Base-by-base conservation (phyloP, 2,113 vertebrate genomes). In the Dissostichus mawsoni region DNA sequence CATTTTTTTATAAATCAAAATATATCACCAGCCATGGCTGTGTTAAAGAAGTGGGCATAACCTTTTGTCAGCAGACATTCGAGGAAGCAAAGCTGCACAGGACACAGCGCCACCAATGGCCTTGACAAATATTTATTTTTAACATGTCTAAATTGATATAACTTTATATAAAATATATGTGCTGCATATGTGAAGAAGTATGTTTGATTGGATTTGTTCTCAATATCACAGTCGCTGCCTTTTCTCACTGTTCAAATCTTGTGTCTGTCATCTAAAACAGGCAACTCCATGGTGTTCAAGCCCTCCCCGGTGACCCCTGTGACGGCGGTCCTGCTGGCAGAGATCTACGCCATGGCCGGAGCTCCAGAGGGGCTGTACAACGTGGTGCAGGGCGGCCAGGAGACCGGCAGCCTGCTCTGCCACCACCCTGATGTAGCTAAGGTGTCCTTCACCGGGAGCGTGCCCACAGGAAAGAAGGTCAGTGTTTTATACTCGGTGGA, bases 211-310 rank as follows among this genome's bases (percentile, higher is more conserved):
- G 36, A 41, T 6, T 41, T 41, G 36, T 7, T 41, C 36, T 7
- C 36, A 41, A 8, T 7, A 41, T 41, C 36, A 41, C 36, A 8
- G 36, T 41, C 36, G 36, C 36, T 41, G 36, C 45, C 13, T 16
- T 2, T 23, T 33, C 51, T 44, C 20, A 17, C 33, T 16, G 36
- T 41, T 41, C 36, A 13, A 1, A 25, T 75, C 25, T 63, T 16
- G 9, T 48, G 5, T 70, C 14, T 53, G 8, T 68, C 41, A 1
- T 25, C 10, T 36, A 13, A 57, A 62, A 62, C 11, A 99, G 98
- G 98, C 8, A 99, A 99, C n/a, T 96, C 97, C 2, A 98, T 99
- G 97, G 88, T 99, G 89, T 99, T 96, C 85, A 99, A 99, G 85
- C 98, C 98, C 0, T 99, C 98, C 5, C 98, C 97, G 0, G 94